Base-by-base conservation (phyloP, 2,888 invertebrate genomes). In the Chaetoderma sp. region DNA sequence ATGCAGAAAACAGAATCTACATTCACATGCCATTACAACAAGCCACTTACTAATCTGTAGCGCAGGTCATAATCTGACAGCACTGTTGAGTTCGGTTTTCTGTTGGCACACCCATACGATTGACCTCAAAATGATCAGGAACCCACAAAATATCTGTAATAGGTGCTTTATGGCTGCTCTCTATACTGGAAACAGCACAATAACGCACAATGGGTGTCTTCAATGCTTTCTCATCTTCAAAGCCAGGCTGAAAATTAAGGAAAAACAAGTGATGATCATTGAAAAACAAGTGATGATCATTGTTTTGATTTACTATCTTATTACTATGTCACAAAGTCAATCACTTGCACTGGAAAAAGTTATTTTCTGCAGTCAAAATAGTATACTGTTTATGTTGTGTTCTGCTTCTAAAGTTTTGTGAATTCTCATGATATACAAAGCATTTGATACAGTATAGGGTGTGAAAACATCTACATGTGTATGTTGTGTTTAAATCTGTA, bases 101-200 rank as follows among this genome's bases (percentile, higher is more conserved):
- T 54, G 79, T 78, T 4, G 84, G 83, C 16, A 84, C 80, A n/a
- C 85, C 85, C 81, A 84, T 80, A 67, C 83, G 78, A 71, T 75
- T 85, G n/a, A 52, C 84, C 81, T 86, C 84, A 75, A 86, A 76
- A 70, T 86, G 86, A 68, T 86, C 85, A 21, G 87, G 87, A 5
- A 87, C 56, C 87, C 87, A 87, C 58, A 75, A 73, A 27, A 87
- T 67, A 63, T 87, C 86, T n/a, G 84, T 84, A 52, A 87, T 78
- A 4, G 86, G 75, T 23, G 79, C 78, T 59, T 75, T 75, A 69
- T 87, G 87, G 52, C 85, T 83, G 71, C 81, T 75, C 62, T 86
- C 86, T 60, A 86, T 84, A 76, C 83, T 85, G 23, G 86, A 86
- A 25, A 86, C 83, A 16, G 86, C 86, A 73, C 83, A 83, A 72